A percentile compares a stretch with the other conserved stretches of the same genome.
Evolutionary conservation across 2,888 invertebrate genomes (phyloP).

Genomic region (Cheilosia vulpina): DNA sequence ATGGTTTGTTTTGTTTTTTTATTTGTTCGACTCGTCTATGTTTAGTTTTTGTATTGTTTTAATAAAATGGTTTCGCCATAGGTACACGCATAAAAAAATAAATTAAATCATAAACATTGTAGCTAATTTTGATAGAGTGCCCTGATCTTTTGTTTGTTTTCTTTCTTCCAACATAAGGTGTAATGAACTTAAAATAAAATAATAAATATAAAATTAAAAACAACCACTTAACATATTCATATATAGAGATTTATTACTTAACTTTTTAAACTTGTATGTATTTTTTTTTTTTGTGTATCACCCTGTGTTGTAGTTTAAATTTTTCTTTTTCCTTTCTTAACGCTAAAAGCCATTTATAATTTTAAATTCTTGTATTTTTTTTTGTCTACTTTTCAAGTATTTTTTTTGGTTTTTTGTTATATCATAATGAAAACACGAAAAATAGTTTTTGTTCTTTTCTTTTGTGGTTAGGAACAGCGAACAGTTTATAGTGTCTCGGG

Average conservation of each 20-base stretch:
- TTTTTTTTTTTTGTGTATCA: constrained; percentile 80
- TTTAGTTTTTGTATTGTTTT: constrained; percentile 47
- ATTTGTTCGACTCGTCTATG: constrained; percentile 66
- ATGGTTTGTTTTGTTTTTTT: constrained; percentile 38
- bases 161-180: constrained; percentile 17
- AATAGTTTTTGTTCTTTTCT: constrained; percentile 73
- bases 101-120: constrained; percentile 49
- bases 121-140: constrained; percentile 65
- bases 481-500: constrained; percentile 61
- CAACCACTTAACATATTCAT: constrained; percentile 63
- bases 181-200: constrained; percentile 42
- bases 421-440: constrained; percentile 75
- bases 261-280: constrained; percentile 66
- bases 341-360: constrained; percentile 73
- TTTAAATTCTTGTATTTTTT: constrained; percentile 71
- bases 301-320: constrained; percentile 82
- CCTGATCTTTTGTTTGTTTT: constrained; percentile 42
- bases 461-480: constrained; percentile 72
- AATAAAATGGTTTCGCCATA: constrained; percentile 57
- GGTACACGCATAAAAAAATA: constrained; percentile 74
- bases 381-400: constrained; percentile 69
- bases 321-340: constrained; percentile 66
- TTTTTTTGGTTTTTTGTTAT: constrained; percentile 54
- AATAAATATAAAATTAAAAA: constrained; percentile 46
- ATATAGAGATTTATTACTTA: constrained; percentile 57